A percentile compares a stretch with the other conserved stretches of the same genome.
These are phyloP conservation scores for Megalurothrips usitatus DNA, from an alignment of 2,888 invertebrate species.

Conservation along the genomic window DNA sequence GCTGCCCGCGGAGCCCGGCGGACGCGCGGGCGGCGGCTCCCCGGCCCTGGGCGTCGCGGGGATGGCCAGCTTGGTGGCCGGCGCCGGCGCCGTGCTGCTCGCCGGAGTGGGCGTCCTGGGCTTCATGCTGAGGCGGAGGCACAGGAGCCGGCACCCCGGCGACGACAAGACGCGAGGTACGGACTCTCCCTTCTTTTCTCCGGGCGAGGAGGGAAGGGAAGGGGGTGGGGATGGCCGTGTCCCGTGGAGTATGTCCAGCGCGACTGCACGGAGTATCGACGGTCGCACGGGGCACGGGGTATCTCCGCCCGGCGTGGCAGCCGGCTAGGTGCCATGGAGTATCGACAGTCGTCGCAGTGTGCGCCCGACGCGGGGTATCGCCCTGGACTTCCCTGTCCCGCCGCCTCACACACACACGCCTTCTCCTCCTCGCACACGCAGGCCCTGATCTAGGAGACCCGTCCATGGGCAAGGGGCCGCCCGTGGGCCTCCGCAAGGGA, in stretches of 20 bases:
- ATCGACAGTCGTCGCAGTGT: too few species aligned
- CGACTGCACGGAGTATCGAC: too few species aligned
- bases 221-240: too few species aligned
- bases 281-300: too few species aligned
- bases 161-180: neutral
- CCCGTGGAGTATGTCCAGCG: too few species aligned
- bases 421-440: neutral
- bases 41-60: neutral
- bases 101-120: neutral
- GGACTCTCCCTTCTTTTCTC: neutral
- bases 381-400: too few species aligned
- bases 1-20: conserved; percentile 35
- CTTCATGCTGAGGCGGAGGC: neutral
- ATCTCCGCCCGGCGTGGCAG: too few species aligned
- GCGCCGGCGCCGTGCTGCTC: neutral
- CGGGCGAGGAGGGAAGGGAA: too few species aligned
- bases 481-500: neutral
- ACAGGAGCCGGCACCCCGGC: neutral
- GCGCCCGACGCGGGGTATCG: too few species aligned
- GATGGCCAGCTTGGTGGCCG: neutral
- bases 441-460: neutral
- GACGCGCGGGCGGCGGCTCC: neutral
- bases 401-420: too few species aligned
- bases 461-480: neutral
- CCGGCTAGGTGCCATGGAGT: too few species aligned